Conservation (phyloP, 2,888 invertebrate species). For the Aelia acuminata region DNA sequence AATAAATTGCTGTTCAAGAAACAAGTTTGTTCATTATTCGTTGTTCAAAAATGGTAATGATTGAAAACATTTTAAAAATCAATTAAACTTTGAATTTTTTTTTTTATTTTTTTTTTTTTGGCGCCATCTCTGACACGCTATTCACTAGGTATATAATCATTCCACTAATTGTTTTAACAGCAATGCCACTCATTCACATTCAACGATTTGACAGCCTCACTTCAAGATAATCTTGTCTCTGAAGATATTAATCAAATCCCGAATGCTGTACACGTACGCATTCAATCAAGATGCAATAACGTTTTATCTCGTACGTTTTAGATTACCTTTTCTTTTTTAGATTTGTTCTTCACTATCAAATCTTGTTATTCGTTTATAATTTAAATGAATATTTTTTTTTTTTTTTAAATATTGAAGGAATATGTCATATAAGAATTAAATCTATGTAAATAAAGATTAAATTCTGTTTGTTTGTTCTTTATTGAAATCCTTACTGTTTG, state of each 20-base stretch:
- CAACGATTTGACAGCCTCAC: neutral
- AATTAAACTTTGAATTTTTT: neutral
- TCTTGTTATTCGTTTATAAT: no score
- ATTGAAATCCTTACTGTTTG: no score
- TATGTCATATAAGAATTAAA: no score
- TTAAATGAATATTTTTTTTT: no score
- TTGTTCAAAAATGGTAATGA: neutral
- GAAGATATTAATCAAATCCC: neutral
- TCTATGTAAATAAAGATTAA: no score
- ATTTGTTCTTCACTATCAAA: no score
- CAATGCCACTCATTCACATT: neutral
- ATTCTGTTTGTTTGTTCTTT: no score
- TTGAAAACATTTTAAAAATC: neutral
- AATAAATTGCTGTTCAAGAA: no score
- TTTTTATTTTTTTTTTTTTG: neutral
- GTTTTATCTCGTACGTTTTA: no score
- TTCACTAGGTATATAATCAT: neutral
- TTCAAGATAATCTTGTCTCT: neutral
- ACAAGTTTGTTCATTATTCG: neutral
- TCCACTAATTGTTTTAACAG: neutral
- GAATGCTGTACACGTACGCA: neutral
- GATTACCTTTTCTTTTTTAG: no score
- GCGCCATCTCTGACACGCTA: neutral
- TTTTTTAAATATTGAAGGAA: no score
- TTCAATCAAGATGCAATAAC: neutral